Conservation (phyloP, 2,113 vertebrate genomes). For the Gnathonemus longibarbis region DNA sequence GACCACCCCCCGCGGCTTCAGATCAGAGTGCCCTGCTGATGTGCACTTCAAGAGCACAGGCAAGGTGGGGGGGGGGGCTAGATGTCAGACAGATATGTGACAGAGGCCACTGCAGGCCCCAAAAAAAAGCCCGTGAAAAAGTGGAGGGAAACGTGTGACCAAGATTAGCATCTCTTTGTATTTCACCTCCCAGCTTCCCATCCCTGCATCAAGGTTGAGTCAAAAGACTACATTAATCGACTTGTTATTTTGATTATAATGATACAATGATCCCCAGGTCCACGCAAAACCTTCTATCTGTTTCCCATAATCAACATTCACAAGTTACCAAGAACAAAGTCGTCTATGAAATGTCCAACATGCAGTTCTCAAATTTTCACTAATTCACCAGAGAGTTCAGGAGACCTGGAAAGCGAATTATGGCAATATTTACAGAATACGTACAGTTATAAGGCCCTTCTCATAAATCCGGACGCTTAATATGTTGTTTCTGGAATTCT, state of each 20-base stretch:
- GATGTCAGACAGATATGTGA: neutral
- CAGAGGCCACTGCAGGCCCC: neutral
- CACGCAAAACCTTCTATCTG: neutral
- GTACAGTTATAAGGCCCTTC: neutral
- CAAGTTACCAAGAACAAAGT: neutral
- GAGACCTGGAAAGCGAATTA: neutral
- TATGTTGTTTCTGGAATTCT: neutral
- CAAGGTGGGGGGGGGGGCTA: neutral
- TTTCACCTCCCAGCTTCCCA: neutral
- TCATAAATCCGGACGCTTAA: neutral
- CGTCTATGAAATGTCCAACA: neutral
- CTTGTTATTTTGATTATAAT: neutral
- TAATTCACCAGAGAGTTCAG: neutral
- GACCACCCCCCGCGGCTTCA: neutral
- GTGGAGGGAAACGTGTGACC: neutral
- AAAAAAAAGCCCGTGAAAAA: neutral
- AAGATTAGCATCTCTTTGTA: constrained; percentile 10
- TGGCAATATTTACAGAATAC: neutral
- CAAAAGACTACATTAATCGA: neutral
- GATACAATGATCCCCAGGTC: neutral
- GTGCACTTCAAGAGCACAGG: constrained; percentile 2
- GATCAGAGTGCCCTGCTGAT: neutral
- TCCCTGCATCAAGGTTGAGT: neutral
- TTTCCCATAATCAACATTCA: neutral
- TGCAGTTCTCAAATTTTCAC: neutral